Conservation (phyloP, 2,797 vertebrate genomes). For the Furcifer pardalis region DNA sequence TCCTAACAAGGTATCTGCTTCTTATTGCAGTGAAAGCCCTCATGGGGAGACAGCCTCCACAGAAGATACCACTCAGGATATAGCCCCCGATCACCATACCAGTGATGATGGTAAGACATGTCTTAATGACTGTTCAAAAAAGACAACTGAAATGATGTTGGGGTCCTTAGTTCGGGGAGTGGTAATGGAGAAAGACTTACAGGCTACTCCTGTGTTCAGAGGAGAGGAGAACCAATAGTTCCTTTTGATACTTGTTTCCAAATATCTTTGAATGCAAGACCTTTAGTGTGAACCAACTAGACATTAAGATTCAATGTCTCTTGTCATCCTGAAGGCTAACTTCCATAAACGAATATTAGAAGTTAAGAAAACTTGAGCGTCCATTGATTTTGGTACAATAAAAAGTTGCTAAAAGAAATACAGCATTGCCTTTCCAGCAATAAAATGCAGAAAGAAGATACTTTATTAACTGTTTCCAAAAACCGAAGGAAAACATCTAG, state of each 20-base stretch:
- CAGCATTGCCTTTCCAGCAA: neutral
- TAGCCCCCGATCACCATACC: slow-evolving; percentile 84
- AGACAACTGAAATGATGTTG: neutral
- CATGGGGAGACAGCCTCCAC: slow-evolving; percentile 90
- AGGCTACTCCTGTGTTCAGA: slow-evolving; percentile 31
- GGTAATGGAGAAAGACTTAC: slow-evolving; percentile 22
- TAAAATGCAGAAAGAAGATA: slow-evolving; percentile 1
- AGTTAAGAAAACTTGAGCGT: slow-evolving; percentile 61
- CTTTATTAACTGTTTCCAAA: slow-evolving; percentile 30
- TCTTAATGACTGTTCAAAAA: neutral
- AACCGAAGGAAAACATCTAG: slow-evolving; percentile 17
- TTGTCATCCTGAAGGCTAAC: slow-evolving; percentile 51
- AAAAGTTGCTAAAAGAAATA: slow-evolving; percentile 59
- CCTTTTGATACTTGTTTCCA: slow-evolving; percentile 26
- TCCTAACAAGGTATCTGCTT: slow-evolving; percentile 15
- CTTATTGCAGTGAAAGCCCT: slow-evolving; percentile 86
- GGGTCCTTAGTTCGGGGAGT: neutral
- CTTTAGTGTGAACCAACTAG: slow-evolving; percentile 52
- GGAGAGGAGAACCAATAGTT: slow-evolving; percentile 32
- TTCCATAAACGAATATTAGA: slow-evolving; percentile 64
- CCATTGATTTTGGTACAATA: slow-evolving; percentile 55
- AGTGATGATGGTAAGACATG: slow-evolving; percentile 89
- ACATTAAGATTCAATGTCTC: slow-evolving; percentile 51
- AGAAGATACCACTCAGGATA: slow-evolving; percentile 88
- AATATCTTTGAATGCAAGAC: slow-evolving; percentile 24